Evolutionary conservation across 2,888 invertebrate species (phyloP), one percentile per base, ranked within the genome.

Genomic region (Eugnorisma glareosa): DNA sequence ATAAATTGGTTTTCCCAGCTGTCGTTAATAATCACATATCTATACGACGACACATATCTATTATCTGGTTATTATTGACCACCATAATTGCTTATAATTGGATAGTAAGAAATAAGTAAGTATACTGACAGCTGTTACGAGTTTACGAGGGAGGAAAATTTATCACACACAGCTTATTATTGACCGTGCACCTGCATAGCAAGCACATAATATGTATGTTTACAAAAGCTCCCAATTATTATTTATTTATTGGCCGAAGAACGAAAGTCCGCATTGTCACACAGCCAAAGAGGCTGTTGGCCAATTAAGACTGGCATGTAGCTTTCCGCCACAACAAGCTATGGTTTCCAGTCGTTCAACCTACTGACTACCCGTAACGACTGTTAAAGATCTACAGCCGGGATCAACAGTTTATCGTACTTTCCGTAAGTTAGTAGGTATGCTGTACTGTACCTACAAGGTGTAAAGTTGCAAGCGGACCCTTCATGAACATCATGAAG

Each of bases 21-120:
- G 11, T 51, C 37, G 37, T 71, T 37, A 72, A 45, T 31, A n/a
- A n/a, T n/a, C n/a, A n/a, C n/a, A n/a, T n/a, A n/a, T n/a, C n/a
- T n/a, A n/a, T n/a, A n/a, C n/a, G n/a, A n/a, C n/a, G 0, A 28
- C 24, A 31, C 18, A 0, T 43, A 40, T 10, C 2, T 15, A 57
- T 45, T 74, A 57, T 11, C 35, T 13, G 21, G 57, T 74, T 8
- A 24, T 31, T 76, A 24, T 24, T 28, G 37, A 5, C 37, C n/a
- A 54, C 51, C 8, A 24, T 35, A 64, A 75, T 54, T 76, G 37
- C 21, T 51, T n/a, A 40, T 75, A 74, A 75, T 75, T 75, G 21
- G 1, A 18, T 75, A 51, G 37, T 40, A 43, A 75, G 40, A 43
- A 63, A 51, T 45, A 61, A 8, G 7, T 31, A 18, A 13, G 0